Percentiles rank a stretch among this genome's conserved stretches.
Evolutionary conservation across 1,140 invertebrate species (phyloP).

Genomic region (Elymnias hypermnestra): DNA sequence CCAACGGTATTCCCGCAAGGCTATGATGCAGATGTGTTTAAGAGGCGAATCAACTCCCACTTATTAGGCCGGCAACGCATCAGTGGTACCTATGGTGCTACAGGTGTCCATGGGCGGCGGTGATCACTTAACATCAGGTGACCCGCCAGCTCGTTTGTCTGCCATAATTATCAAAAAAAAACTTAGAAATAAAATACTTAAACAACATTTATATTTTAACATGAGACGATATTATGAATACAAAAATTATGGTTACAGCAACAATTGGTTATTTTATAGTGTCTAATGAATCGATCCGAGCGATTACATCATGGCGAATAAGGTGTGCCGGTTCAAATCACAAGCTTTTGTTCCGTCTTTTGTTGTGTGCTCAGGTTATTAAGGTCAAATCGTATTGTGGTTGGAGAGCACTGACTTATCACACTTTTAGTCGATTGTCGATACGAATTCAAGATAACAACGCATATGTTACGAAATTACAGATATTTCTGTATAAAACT

Average conservation of each 20-base stretch:
- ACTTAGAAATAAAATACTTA: not conserved
- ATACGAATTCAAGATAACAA: too few relatives aligned
- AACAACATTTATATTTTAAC: not conserved
- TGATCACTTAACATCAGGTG: too few relatives aligned
- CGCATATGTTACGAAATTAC: too few relatives aligned
- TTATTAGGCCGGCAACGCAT: too few relatives aligned
- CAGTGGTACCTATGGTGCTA: too few relatives aligned
- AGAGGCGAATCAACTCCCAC: too few relatives aligned
- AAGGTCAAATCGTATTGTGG: not conserved
- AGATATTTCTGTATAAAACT: too few relatives aligned
- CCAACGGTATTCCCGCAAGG: too few relatives aligned
- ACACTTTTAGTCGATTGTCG: not conserved
- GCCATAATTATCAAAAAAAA: too few relatives aligned
- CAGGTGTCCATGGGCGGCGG: too few relatives aligned
- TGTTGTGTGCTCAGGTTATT: not conserved
- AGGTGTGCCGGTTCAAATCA: not conserved
- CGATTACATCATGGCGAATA: conserved; percentile 1
- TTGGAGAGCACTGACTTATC: not conserved
- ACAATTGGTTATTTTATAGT: not conserved
- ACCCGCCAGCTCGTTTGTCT: too few relatives aligned
- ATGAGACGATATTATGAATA: not conserved
- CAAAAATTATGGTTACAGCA: not conserved
- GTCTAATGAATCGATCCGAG: conserved; percentile 1
- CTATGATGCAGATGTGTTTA: too few relatives aligned
- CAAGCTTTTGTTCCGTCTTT: not conserved